These are phyloP conservation scores for Anguilla pacifica DNA, from an alignment of 2,797 vertebrate species.

Conservation along the genomic window DNA sequence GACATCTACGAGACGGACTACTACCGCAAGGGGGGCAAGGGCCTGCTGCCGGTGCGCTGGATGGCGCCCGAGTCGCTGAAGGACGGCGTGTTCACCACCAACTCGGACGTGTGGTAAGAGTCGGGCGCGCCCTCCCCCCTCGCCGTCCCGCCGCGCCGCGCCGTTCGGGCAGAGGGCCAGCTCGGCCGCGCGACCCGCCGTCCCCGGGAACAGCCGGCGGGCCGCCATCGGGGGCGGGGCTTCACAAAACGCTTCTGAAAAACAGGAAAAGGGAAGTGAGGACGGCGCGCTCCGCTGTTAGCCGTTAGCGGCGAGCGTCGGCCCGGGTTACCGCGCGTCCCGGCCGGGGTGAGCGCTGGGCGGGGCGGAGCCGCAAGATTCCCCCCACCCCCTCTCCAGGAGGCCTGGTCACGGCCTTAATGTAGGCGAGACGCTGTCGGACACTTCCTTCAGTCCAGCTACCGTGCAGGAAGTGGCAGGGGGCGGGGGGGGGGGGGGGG, in stretches of 20 bases:
- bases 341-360: too few relatives aligned
- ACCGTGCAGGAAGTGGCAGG: neutral
- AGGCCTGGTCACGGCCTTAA: too few relatives aligned
- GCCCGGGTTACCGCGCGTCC: neutral
- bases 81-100: slow-evolving; percentile 97
- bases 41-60: slow-evolving; percentile 97
- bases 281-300: neutral
- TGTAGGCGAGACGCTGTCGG: too few relatives aligned
- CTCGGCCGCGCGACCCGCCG: too few relatives aligned
- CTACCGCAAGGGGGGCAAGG: slow-evolving; percentile 97
- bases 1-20: slow-evolving; percentile 99
- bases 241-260: neutral
- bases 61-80: slow-evolving; percentile 98
- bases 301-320: neutral
- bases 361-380: too few relatives aligned
- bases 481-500: neutral
- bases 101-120: slow-evolving; percentile 96
- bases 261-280: neutral
- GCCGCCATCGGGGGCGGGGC: neutral
- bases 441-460: too few relatives aligned
- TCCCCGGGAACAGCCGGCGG: too few relatives aligned
- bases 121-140: slow-evolving; percentile 23
- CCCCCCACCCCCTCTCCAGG: too few relatives aligned
- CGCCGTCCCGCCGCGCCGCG: too few relatives aligned
- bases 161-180: too few relatives aligned